A percentile compares a stretch with the other conserved stretches of the same genome.
phyloP scores from a whole-genome alignment of 2,888 invertebrate species.

The Cactoblastis cactorum region DNA sequence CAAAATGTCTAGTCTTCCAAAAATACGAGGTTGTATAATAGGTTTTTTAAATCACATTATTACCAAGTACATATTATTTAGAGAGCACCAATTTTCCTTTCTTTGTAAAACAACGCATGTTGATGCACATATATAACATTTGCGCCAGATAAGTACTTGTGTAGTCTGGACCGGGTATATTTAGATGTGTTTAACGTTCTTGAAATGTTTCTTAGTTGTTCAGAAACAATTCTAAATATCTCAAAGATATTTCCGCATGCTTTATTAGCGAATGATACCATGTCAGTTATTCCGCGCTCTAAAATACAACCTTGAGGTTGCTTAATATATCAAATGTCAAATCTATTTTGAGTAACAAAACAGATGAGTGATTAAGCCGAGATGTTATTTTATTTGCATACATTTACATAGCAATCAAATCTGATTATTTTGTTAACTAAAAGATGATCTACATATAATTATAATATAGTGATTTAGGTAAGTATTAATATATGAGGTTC shows the following conservation, averaged over 20 bases:
- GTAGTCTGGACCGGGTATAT: not conserved
- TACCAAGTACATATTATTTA: not conserved
- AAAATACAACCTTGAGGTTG: not conserved
- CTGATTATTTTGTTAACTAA: too few species aligned
- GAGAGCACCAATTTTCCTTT: not conserved
- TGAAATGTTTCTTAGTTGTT: not conserved
- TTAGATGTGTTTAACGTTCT: not conserved
- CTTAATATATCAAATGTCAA: not conserved
- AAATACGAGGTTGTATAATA: too few species aligned
- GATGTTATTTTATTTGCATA: too few species aligned
- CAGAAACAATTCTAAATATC: not conserved
- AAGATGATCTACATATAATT: too few species aligned
- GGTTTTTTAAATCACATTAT: too few species aligned
- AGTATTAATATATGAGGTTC: too few species aligned
- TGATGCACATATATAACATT: not conserved
- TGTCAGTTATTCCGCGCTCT: not conserved
- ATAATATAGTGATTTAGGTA: too few species aligned
- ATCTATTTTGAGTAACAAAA: not conserved
- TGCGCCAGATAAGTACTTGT: not conserved
- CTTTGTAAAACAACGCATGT: not conserved
- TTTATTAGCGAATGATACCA: constrained; percentile 13
- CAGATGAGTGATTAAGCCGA: too few species aligned
- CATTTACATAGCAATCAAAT: too few species aligned
- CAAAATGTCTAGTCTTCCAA: too few species aligned
- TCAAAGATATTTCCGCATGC: constrained; percentile 16